phyloP scores from a whole-genome alignment of 2,113 vertebrate species.

The Austrofundulus limnaeus region DNA sequence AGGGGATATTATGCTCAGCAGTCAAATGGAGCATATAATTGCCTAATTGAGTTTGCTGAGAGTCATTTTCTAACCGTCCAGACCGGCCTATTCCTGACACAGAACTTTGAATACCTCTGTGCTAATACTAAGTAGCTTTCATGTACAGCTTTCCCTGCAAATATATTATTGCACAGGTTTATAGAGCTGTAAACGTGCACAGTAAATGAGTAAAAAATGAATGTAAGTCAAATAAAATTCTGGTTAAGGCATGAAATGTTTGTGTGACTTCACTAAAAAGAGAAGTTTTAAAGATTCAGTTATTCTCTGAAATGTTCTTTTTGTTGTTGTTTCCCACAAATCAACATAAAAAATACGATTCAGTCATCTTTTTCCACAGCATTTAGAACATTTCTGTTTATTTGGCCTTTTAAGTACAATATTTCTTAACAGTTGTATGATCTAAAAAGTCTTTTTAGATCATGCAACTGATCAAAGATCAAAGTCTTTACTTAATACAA shows the following conservation, averaged over 20 bases:
- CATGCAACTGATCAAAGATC: too few relatives aligned
- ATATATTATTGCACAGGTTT: not conserved
- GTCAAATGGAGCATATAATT: slow-evolving; percentile 59
- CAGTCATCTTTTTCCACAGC: too few relatives aligned
- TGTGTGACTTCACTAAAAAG: too few relatives aligned
- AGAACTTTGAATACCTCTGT: not conserved
- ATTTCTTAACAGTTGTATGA: too few relatives aligned
- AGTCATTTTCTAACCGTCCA: slow-evolving; percentile 36
- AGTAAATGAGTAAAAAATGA: not conserved
- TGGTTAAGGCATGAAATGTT: too few relatives aligned
- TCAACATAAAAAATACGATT: not conserved
- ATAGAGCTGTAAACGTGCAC: not conserved
- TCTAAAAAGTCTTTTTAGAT: too few relatives aligned
- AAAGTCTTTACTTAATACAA: too few relatives aligned
- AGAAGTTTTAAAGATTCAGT: too few relatives aligned
- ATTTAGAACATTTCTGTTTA: too few relatives aligned
- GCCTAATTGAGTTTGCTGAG: slow-evolving; percentile 58
- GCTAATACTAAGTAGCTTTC: not conserved
- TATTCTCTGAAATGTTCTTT: not conserved
- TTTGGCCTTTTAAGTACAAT: too few relatives aligned
- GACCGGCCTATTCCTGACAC: slow-evolving; percentile 4
- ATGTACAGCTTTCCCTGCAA: not conserved
- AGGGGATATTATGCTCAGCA: slow-evolving; percentile 40
- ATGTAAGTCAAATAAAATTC: too few relatives aligned
- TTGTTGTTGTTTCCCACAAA: not conserved